Percentiles rank a stretch among this genome's conserved stretches.
These are phyloP conservation scores for Pholis gunnellus DNA, from an alignment of 2,113 vertebrate species.

Conservation along the genomic window DNA sequence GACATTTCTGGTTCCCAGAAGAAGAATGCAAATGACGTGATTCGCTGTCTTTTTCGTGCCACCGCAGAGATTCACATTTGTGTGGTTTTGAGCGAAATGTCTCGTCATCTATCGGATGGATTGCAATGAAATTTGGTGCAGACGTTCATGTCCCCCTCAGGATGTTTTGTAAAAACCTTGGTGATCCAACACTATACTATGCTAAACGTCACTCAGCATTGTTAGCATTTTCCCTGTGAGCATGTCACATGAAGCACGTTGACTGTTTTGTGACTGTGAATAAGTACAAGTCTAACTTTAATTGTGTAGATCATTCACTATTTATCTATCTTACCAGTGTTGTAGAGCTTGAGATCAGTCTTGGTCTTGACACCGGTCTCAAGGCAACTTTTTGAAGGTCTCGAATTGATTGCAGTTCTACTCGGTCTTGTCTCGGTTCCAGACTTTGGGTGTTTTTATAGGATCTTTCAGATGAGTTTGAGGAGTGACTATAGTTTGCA, in stretches of 20 bases:
- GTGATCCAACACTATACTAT: not conserved
- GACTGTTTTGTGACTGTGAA: not conserved
- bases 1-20: not conserved
- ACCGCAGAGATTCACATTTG: not conserved
- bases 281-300: not conserved
- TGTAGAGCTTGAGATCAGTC: too few species aligned
- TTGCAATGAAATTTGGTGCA: not conserved
- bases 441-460: too few species aligned
- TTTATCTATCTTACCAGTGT: not conserved
- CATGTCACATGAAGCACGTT: not conserved
- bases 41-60: not conserved
- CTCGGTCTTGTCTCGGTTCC: too few species aligned
- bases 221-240: not conserved
- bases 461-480: too few species aligned
- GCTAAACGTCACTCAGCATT: not conserved
- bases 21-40: not conserved
- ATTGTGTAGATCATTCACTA: not conserved
- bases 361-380: too few species aligned
- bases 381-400: too few species aligned
- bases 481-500: too few species aligned
- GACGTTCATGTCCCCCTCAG: not conserved
- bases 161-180: not conserved
- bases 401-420: too few species aligned
- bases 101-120: not conserved
- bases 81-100: not conserved